Conservation (phyloP, 2,888 invertebrate genomes). For the Campoplex nolae region DNA sequence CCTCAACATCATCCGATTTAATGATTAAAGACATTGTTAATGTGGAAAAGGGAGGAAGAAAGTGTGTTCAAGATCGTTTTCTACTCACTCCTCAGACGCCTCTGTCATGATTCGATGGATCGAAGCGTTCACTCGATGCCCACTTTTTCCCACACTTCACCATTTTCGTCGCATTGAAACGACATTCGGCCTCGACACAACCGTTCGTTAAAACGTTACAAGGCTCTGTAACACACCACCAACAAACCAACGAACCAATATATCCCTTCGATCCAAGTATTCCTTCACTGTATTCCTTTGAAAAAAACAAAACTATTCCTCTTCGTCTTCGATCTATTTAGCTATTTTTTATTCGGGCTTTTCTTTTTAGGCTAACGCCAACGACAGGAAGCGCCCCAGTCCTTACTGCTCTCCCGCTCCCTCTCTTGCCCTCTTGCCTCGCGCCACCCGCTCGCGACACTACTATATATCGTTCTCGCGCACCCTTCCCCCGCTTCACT, state of each 20-base stretch:
- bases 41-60: background rate
- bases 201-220: constrained; percentile 42
- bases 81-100: constrained; percentile 95
- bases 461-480: constrained; percentile 49
- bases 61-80: constrained; percentile 54
- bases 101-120: constrained; percentile 95
- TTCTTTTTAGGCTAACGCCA: constrained; percentile 79
- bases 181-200: constrained; percentile 78
- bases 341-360: constrained; percentile 68
- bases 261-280: background rate
- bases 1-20: background rate
- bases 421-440: constrained; percentile 58
- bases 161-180: constrained; percentile 91
- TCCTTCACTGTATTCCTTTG: constrained; percentile 46
- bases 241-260: background rate
- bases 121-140: constrained; percentile 93
- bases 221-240: constrained; percentile 62
- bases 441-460: constrained; percentile 62
- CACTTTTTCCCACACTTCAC: constrained; percentile 92
- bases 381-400: constrained; percentile 80
- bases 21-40: constrained; percentile 7
- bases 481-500: constrained; percentile 30
- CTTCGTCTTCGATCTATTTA: constrained; percentile 64
- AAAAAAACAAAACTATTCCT: background rate
- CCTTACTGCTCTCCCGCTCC: constrained; percentile 74